phyloP scores from a whole-genome alignment of 2,888 invertebrate genomes.

The Andrena praecox region DNA sequence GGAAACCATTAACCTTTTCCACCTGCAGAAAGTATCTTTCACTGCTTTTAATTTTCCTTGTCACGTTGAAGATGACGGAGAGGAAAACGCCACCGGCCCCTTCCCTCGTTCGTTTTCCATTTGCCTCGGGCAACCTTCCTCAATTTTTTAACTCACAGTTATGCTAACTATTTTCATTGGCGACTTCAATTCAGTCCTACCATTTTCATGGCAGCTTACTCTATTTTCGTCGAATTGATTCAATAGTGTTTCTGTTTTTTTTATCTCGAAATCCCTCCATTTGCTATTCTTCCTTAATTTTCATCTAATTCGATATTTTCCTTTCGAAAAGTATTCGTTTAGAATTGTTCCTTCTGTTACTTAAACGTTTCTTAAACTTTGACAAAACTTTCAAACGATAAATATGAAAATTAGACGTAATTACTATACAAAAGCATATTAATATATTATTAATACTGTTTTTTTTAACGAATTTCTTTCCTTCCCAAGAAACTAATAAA shows the following conservation, averaged over 20 bases:
- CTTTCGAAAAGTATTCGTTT: not conserved
- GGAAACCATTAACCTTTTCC: constrained; percentile 36
- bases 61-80: constrained; percentile 5
- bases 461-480: no score
- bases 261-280: not conserved
- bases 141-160: not conserved
- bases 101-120: not conserved
- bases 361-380: no score
- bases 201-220: not conserved
- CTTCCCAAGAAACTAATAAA: no score
- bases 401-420: no score
- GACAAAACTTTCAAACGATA: no score
- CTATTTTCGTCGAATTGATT: not conserved
- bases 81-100: not conserved
- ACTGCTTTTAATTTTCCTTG: constrained; percentile 25
- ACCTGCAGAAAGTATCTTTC: constrained; percentile 36
- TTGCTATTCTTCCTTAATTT: not conserved
- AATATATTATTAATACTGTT: no score
- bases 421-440: no score
- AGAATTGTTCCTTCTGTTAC: no score
- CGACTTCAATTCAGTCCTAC: not conserved
- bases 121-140: not conserved
- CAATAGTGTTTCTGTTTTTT: not conserved
- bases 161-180: not conserved
- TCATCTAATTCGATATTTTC: not conserved